A percentile compares a stretch with the other conserved stretches of the same genome.
These are phyloP conservation scores for Corythucha ciliata DNA, from an alignment of 2,888 invertebrate species.

Conservation along the genomic window DNA sequence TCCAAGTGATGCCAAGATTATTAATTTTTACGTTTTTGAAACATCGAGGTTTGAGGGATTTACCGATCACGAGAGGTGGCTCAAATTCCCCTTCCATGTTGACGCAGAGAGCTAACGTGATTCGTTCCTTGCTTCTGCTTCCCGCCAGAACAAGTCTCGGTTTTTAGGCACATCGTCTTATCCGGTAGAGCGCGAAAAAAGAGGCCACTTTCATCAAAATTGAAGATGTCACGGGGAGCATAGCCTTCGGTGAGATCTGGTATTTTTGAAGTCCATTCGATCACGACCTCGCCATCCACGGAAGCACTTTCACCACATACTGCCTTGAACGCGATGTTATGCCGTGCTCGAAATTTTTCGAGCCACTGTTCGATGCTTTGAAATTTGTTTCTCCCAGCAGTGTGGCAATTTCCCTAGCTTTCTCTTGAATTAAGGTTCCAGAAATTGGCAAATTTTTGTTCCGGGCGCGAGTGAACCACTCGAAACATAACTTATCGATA, in stretches of 20 bases:
- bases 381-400: not conserved
- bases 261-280: not conserved
- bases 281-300: not conserved
- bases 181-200: slow-evolving; percentile 31
- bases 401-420: slow-evolving; percentile 6
- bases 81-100: slow-evolving; percentile 34
- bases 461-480: slow-evolving; percentile 6
- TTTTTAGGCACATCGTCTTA: slow-evolving; percentile 37
- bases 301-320: slow-evolving; percentile 10
- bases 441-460: slow-evolving; percentile 11
- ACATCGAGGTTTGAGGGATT: slow-evolving; percentile 29
- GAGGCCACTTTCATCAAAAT: slow-evolving; percentile 14
- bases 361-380: slow-evolving; percentile 19
- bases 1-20: slow-evolving; percentile 29
- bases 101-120: slow-evolving; percentile 34
- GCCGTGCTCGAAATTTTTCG: slow-evolving; percentile 6
- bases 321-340: slow-evolving; percentile 6
- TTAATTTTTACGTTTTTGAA: slow-evolving; percentile 5
- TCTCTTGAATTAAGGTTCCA: slow-evolving; percentile 10
- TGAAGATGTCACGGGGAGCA: slow-evolving; percentile 7
- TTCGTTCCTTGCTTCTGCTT: slow-evolving; percentile 35
- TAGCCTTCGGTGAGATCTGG: not conserved
- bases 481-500: not conserved
- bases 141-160: slow-evolving; percentile 36
- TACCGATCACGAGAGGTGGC: slow-evolving; percentile 30